Evolutionary conservation across 2,797 vertebrate genomes (phyloP).

Genomic region (Poeciliopsis paucimaculata): DNA sequence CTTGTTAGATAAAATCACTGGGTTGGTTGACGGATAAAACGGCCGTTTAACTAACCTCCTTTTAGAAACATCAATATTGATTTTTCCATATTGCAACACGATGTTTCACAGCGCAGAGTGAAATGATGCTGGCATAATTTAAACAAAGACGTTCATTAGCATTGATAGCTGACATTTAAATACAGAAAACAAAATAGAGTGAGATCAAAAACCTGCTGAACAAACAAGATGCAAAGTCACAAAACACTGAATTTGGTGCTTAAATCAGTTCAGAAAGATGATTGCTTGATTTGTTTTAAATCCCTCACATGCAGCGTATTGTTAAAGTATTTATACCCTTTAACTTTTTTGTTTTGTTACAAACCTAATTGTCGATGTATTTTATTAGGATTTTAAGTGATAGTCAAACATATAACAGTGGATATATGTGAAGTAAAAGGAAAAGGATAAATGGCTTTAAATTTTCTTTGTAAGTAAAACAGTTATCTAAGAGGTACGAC

Average conservation of each 20-base stretch:
- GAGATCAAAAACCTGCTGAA: conserved; percentile 2
- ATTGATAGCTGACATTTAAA: conserved; percentile 17
- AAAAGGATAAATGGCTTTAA: background rate
- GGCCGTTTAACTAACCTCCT: background rate
- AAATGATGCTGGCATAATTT: conserved; percentile 7
- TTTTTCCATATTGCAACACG: background rate
- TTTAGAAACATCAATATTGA: background rate
- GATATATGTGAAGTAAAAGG: background rate
- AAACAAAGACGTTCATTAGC: background rate
- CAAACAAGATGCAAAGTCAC: background rate
- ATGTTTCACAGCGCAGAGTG: conserved; percentile 13
- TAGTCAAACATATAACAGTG: background rate
- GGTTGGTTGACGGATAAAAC: conserved; percentile 22
- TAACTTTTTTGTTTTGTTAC: background rate
- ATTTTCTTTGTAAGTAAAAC: background rate
- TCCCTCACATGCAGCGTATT: background rate
- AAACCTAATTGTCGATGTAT: background rate
- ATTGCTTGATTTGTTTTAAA: background rate
- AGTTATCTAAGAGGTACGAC: background rate
- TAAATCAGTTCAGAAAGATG: background rate
- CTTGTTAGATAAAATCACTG: conserved; percentile 39
- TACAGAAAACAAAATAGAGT: background rate
- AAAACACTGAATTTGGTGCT: conserved; percentile 12
- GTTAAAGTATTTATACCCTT: background rate
- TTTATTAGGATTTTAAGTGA: background rate